Base-by-base conservation (phyloP, 2,888 invertebrate species). In the Lycia hirtaria region DNA sequence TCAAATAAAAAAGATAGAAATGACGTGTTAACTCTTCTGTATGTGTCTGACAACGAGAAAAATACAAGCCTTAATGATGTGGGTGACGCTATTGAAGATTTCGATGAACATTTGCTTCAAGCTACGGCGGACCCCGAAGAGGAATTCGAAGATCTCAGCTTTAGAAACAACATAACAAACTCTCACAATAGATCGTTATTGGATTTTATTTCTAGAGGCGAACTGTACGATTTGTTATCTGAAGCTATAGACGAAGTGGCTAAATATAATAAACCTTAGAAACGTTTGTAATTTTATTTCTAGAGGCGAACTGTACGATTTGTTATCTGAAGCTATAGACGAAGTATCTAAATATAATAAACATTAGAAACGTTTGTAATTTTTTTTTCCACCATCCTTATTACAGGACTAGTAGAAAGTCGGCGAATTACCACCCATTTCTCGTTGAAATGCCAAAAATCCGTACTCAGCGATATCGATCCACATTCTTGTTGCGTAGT, bases 41-140 rank as follows among this genome's bases (percentile, higher is more conserved):
- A 80, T 57, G 45, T 78, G 10, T 74, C 78, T n/a, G 78, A 78
- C 38, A 64, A 53, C 45, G 75, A 81, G 9, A 58, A 43, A 37
- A 10, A 51, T 15, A 14, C 4, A 1, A 47, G 28, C 22, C 12
- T 56, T 3, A 17, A 77, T 64, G 43, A 61, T 53, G 43, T 49
- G 17, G 33, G 30, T 12, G 60, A 60, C 12, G 17, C 5, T 3
- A 41, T 60, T 9, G 54, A 62, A 12, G 61, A 66, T 28, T 55
- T 64, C n/a, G 60, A 59, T 12, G 61, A 64, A 48, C 9, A 43
- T 60, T 6, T 40, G 57, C n/a, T n/a, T 9, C 52, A 45, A 32
- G 62, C 60, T 3, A 15, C 73, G 12, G 64, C 65, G 41, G 71
- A 72, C 48, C 48, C 60, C 0, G 7, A 45, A 0, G 49, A 65